Percentiles rank a stretch among this genome's conserved stretches.
phyloP scores from a whole-genome alignment of 2,797 vertebrate genomes.

The Cacajao melanocephalus region DNA sequence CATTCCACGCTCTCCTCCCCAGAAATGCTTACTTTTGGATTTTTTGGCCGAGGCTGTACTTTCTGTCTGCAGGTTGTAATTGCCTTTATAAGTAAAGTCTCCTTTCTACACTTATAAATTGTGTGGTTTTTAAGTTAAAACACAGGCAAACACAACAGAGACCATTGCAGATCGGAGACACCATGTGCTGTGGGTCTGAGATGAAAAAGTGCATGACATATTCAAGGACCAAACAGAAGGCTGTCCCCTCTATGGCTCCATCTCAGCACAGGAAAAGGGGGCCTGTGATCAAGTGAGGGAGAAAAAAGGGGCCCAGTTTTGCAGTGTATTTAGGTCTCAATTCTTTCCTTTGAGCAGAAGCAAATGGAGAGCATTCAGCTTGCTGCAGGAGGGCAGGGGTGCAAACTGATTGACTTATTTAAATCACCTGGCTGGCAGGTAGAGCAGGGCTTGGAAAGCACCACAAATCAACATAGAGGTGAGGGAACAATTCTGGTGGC shows the following conservation, averaged over 20 bases:
- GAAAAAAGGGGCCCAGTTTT: rapidly evolving
- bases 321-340: neutral
- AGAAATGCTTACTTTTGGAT: no score
- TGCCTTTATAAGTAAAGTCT: no score
- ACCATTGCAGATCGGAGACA: neutral
- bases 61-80: no score
- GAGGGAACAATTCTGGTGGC: neutral
- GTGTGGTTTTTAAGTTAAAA: no score
- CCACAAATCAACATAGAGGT: neutral
- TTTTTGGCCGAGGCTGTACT: no score
- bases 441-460: neutral
- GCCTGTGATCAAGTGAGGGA: neutral
- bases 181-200: neutral
- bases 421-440: neutral
- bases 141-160: neutral
- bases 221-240: neutral
- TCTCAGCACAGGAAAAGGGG: neutral
- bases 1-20: no score
- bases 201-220: neutral
- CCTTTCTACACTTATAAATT: no score
- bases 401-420: neutral
- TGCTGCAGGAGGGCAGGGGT: neutral
- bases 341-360: neutral
- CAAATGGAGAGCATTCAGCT: neutral
- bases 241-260: neutral